These are phyloP conservation scores for Hyles euphorbiae DNA, from an alignment of 1,140 invertebrate genomes.

Conservation along the genomic window DNA sequence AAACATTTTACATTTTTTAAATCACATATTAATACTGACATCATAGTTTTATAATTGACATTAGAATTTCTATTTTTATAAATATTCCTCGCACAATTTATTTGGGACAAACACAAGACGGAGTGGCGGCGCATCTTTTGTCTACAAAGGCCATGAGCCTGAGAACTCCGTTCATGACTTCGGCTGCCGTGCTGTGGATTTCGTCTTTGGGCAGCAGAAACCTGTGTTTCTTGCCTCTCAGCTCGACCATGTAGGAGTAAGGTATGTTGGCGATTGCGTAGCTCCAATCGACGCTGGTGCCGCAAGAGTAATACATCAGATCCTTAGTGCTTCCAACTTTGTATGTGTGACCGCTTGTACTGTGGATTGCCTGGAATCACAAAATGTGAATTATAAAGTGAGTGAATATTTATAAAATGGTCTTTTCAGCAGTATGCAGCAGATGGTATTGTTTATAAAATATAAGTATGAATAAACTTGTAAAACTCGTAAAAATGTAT, in stretches of 20 bases:
- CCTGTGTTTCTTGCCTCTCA: slow-evolving; percentile 78
- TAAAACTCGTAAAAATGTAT: background rate
- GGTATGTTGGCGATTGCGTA: slow-evolving; percentile 78
- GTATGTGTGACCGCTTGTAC: slow-evolving; percentile 46
- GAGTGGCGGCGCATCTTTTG: slow-evolving; percentile 26
- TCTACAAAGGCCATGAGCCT: slow-evolving; percentile 75
- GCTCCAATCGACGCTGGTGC: slow-evolving; percentile 83
- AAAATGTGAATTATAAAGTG: slow-evolving; percentile 2
- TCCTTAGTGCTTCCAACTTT: slow-evolving; percentile 64
- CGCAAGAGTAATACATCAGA: slow-evolving; percentile 76
- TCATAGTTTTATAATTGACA: too few species aligned
- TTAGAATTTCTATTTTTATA: too few species aligned
- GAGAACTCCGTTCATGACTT: slow-evolving; percentile 79
- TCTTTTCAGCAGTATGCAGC: background rate
- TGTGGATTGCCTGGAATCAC: slow-evolving; percentile 44
- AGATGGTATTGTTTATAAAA: background rate
- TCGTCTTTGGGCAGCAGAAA: slow-evolving; percentile 82
- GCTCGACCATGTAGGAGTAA: slow-evolving; percentile 83
- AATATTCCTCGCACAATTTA: slow-evolving; percentile 16
- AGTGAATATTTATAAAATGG: background rate
- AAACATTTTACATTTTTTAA: too few species aligned
- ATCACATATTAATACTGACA: too few species aligned
- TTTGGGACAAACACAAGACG: slow-evolving; percentile 75
- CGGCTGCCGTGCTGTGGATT: slow-evolving; percentile 79
- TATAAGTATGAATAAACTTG: background rate